Evolutionary conservation across 1,140 invertebrate genomes (phyloP), one percentile per base, ranked within the genome.

Genomic region (Caenorhabditis tropicalis): DNA sequence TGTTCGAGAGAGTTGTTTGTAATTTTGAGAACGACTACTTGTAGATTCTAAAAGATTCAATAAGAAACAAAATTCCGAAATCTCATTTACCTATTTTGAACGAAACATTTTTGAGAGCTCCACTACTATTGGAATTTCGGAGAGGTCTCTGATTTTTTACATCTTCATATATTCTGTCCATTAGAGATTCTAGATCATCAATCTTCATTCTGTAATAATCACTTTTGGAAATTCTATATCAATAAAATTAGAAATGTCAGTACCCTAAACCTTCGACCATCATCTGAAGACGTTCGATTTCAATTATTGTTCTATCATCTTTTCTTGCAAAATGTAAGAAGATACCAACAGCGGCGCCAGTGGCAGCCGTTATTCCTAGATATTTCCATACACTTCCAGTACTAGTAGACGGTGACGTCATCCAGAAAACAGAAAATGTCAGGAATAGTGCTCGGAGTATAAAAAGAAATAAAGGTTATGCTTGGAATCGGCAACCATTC

Each of bases 271-370:
- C 36, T 4, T 74, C 65, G 29, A 43, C 29, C 65, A 74, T 74
- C 65, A 74, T 74, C n/a, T 74, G 65, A 74, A 74, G 33, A 12
- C 65, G 36, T 31, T 74, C 65, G 9, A 74, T 46, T 74, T 74
- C 65, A n/a, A 74, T 24, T 19, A 74, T 39, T 24, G 12, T 74
- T 46, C 15, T 39, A 43, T 74, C n/a, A 43, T 43, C 36, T 19
- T 74, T 27, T 74, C 65, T 74, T 0, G 65, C 36, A 46, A 12
- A 74, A 12, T 74, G 15, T n/a, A 74, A n/a, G 24, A 43, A 74
- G 7, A 74, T 21, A 15, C 36, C 36, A 0, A 74, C 6, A 9
- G 65, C 65, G 2, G 65, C 65, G 24, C 36, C 36, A 4, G 36
- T 46, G 36, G 65, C 36, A 24, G 65, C 65, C 19, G 65, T 43